Base-by-base conservation (phyloP, 2,797 vertebrate species). In the Catamblyrhynchus diadema region DNA sequence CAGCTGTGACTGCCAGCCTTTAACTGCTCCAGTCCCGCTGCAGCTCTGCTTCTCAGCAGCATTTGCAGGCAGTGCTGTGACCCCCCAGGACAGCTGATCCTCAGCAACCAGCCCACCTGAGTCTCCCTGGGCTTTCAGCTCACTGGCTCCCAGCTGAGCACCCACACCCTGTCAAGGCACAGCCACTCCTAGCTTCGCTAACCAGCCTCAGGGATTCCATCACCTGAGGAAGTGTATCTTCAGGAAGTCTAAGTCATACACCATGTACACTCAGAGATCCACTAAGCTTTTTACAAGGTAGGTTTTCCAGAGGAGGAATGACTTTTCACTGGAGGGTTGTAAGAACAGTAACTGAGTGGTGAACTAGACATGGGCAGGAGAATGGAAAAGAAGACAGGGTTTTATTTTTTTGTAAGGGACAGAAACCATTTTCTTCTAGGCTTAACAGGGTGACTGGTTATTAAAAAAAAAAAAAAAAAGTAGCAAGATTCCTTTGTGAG, bases 141-240 rank as follows among this genome's bases (percentile, higher is more conserved):
- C 69, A 11, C 12, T 8, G 0, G 1, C 48, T 59, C 56, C 56
- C 54, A 64, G 42, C 47, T 30, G 3, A 27, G 54, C 25, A 61
- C 67, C 60, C 13, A 28, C 20, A 6, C 20, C 22, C 12, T 8
- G 61, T 48, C 24, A 13, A 51, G 57, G 20, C 5, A 5, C 41
- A 19, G 56, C 35, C 61, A 51, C n/a, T 4, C 8, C 51, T 35
- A 83, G 61, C 39, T 30, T 12, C 32, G 18, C n/a, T 11, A 32
- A 18, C 0, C 0, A 81, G 42, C 44, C 57, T 14, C 35, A 19
- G 44, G 51, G 59, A 30, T 5, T 27, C 54, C 0, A 0, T 21
- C 19, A 87, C 66, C 48, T 4, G 37, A 81, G 62, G 42, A 75
- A 47, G 10, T 1, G 2, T 3, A 57, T 28, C 70, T 72, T 71